Conservation (phyloP, 2,113 vertebrate species). For the Ictalurus punctatus region DNA sequence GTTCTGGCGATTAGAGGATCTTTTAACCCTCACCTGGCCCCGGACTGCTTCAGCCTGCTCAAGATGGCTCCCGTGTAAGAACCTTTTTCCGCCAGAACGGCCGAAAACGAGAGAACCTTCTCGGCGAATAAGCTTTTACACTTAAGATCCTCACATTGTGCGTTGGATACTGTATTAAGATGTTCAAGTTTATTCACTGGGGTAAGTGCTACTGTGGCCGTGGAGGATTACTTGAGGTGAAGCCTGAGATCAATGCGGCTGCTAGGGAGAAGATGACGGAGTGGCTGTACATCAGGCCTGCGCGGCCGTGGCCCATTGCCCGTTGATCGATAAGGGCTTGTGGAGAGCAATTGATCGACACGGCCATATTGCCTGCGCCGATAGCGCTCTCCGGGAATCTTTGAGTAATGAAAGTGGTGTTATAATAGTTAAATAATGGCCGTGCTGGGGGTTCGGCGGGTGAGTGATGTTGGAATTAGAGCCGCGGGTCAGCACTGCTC, state of each 20-base stretch:
- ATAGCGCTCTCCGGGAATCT: constrained; percentile 69
- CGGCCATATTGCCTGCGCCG: constrained; percentile 72
- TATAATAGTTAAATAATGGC: constrained; percentile 58
- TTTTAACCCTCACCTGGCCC: constrained; percentile 59
- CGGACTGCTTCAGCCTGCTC: background rate
- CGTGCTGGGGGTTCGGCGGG: constrained; percentile 32
- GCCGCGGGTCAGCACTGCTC: constrained; percentile 43
- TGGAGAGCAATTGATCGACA: constrained; percentile 76
- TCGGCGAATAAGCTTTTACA: background rate
- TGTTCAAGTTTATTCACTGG: background rate
- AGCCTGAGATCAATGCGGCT: constrained; percentile 69
- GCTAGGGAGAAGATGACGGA: constrained; percentile 74
- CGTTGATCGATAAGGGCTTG: constrained; percentile 74
- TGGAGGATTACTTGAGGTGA: constrained; percentile 66
- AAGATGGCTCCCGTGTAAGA: background rate
- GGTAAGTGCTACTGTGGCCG: constrained; percentile 40
- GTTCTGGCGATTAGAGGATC: constrained; percentile 39
- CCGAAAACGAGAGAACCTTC: background rate
- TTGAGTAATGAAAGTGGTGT: constrained; percentile 67
- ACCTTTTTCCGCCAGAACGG: background rate
- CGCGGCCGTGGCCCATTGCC: constrained; percentile 70
- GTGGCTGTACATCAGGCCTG: constrained; percentile 69
- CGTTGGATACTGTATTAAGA: background rate
- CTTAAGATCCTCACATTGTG: background rate
- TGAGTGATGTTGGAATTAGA: constrained; percentile 57